phyloP scores from a whole-genome alignment of 2,797 vertebrate genomes.

The Oceanodroma leucorhoa region DNA sequence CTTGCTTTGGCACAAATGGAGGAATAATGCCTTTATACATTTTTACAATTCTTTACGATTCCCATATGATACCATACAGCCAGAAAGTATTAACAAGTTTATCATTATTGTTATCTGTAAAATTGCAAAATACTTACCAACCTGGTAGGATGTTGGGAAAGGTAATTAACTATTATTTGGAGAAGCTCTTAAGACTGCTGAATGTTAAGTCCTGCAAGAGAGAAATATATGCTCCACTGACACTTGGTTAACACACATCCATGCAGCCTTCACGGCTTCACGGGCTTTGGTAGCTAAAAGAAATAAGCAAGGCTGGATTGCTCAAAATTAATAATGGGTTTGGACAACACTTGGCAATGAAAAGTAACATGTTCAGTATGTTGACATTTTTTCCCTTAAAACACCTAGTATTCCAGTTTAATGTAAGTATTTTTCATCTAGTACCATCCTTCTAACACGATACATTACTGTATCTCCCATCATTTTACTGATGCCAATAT shows the following conservation, averaged over 20 bases:
- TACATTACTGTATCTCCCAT: background rate
- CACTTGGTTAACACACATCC: background rate
- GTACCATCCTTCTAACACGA: background rate
- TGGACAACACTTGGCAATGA: background rate
- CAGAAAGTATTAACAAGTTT: background rate
- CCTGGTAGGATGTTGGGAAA: background rate
- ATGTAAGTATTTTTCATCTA: background rate
- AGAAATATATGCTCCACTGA: background rate
- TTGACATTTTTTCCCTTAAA: background rate
- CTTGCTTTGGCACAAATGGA: background rate
- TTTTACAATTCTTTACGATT: background rate
- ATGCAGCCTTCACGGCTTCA: background rate
- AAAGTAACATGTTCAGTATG: background rate
- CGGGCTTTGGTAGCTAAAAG: background rate
- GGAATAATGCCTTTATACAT: background rate
- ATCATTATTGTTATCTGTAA: background rate
- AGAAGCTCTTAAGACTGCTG: background rate
- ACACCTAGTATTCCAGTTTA: background rate
- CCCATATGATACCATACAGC: background rate
- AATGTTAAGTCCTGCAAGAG: background rate
- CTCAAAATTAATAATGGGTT: background rate
- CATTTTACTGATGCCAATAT: background rate
- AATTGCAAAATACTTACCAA: background rate
- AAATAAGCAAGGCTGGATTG: background rate
- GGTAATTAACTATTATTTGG: background rate